Base-by-base conservation (phyloP, 2,113 vertebrate genomes). In the Larimichthys crocea region DNA sequence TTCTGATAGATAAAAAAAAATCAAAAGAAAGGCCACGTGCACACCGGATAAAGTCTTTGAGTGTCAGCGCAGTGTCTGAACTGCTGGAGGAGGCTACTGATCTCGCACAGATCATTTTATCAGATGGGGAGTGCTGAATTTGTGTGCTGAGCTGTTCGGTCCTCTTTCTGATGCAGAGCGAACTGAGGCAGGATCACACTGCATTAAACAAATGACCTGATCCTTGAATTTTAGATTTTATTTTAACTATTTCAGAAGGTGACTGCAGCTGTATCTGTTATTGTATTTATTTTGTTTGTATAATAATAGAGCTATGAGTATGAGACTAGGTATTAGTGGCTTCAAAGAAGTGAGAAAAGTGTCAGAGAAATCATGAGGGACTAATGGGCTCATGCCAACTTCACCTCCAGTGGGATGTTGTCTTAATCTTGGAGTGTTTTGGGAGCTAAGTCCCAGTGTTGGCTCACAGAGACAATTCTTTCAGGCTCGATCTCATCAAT, bases 401-500 rank as follows among this genome's bases (percentile, higher is more conserved):
- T 85, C 90, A 79, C 88, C 90, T 91, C 84, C 82, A 88, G 76
- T 63, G 78, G 88, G 88, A 91, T 88, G 84, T 89, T 86, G 89
- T 91, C 92, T 92, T 93, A 93, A 93, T 92, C 93, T 83, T 46
- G 67, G 74, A 80, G 83, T 89, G 86, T 93, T 92, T 86, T 87
- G 90, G 89, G 92, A 91, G 85, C 88, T 86, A 89, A 92, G 90
- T 77, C 87, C 82, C 73, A 79, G 64, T 85, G 83, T 91, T 89
- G 89, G 79, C 90, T 91, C 87, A 81, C 79, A 81, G 89, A 94
- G 90, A 93, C 93, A 93, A 92, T 94, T 93, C 93, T 91, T 91
- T 85, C 87, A 81, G 88, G 81, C 86, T 85, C 69, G 85, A 93
- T 93, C 93, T 90, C 88, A 94, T 93, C 92, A 90, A 80, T 86